Base-by-base conservation (phyloP, 2,113 vertebrate genomes). In the Diadophis punctatus region DNA sequence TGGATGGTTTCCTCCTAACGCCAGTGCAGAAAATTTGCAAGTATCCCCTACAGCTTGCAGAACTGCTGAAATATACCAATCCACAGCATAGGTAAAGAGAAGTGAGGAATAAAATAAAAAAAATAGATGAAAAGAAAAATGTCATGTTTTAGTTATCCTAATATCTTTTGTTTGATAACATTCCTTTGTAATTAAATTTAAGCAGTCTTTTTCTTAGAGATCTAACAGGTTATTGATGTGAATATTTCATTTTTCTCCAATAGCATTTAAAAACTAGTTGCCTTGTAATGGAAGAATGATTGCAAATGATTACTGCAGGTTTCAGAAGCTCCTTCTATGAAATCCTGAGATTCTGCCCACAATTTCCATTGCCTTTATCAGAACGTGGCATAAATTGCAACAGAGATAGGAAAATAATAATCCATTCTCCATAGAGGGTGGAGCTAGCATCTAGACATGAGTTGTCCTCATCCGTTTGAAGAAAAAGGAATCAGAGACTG, bases 1-100 rank as follows among this genome's bases (percentile, higher is more conserved):
- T 99, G 94, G 98, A 99, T 0, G 99, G 99, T 16, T 99, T 99
- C 96, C 96, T 99, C 95, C 98, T 99, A 93, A 99, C 98, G 0
- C 99, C 99, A 0, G 99, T 99, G 90, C 99, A 99, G 97, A 99
- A 99, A 96, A 99, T 99, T 97, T 99, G 99, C 98, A 99, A 99
- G 95, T 99, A 99, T 51, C 99, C 99, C 0, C 97, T 99, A 91
- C 99, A 99, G 88, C 97, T 99, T 95, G 99, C 99, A 0, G 99
- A 99, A 93, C 98, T 99, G 94, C 98, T 99, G 93, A 99, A 99
- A 93, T 99, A 99, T 96, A 99, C 99, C 53, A 99, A 98, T 93
- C 98, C 99, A 49, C 98, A 99, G 91, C 99, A 99, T 97, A 99
- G 99, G 98, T 99, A 95, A 87, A 92, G 0, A 25, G 39, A 56